Conservation (phyloP, 2,888 invertebrate genomes). For the Petrophora chlorosata region DNA sequence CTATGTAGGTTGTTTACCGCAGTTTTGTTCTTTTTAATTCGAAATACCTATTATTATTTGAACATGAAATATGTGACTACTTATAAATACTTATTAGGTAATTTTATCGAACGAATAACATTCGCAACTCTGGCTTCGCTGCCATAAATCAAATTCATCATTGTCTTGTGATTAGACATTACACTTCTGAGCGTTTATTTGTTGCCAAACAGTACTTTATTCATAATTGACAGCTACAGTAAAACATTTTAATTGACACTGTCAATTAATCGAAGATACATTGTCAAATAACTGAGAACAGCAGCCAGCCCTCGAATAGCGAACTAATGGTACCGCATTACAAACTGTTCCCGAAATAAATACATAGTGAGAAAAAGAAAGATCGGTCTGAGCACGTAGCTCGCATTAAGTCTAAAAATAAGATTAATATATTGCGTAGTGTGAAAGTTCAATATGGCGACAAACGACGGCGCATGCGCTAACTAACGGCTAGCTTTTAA, state of each 20-base stretch:
- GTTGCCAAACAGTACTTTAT: slow-evolving; percentile 2
- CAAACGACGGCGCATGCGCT: slow-evolving; percentile 60
- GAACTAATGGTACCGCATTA: slow-evolving; percentile 70
- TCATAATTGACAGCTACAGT: slow-evolving; percentile 4
- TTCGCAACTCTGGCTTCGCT: too few relatives aligned
- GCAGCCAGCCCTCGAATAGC: slow-evolving; percentile 56
- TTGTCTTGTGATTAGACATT: too few relatives aligned
- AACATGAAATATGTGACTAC: not conserved
- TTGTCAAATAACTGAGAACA: slow-evolving; percentile 12
- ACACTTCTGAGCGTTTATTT: not conserved
- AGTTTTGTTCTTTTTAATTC: slow-evolving; percentile 22
- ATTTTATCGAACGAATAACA: not conserved
- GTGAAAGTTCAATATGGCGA: slow-evolving; percentile 77
- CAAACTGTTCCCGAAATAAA: slow-evolving; percentile 74
- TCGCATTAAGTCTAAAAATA: slow-evolving; percentile 74
- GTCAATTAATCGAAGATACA: slow-evolving; percentile 24
- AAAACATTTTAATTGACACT: slow-evolving; percentile 24
- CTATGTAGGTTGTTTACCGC: slow-evolving; percentile 41
- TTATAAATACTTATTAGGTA: not conserved
- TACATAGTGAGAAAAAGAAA: slow-evolving; percentile 61
- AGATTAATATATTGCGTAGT: slow-evolving; percentile 70
- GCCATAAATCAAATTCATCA: too few relatives aligned
- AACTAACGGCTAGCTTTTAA: slow-evolving; percentile 55
- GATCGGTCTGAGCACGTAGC: slow-evolving; percentile 65
- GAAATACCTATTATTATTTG: slow-evolving; percentile 26